Conservation (phyloP, 2,888 invertebrate species). For the Galerucella calmariensis region DNA sequence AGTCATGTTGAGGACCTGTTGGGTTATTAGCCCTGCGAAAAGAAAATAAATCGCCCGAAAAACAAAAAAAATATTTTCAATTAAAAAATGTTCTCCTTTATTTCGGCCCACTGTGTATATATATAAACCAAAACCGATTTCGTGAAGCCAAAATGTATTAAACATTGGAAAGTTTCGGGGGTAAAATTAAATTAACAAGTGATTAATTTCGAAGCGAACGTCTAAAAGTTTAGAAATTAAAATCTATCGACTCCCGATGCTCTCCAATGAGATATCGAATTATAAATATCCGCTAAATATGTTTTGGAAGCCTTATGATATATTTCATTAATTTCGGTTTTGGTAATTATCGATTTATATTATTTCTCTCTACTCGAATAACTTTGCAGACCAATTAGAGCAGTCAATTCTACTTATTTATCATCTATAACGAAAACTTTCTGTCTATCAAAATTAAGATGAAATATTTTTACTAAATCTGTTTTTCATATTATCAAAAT, state of each 20-base stretch:
- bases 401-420: conserved; percentile 30
- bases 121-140: conserved; percentile 35
- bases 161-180: conserved; percentile 43
- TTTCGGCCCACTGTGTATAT: no score
- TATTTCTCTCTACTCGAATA: conserved; percentile 6
- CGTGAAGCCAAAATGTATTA: conserved; percentile 44
- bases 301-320: conserved; percentile 49
- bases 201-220: conserved; percentile 46
- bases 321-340: conserved; percentile 48
- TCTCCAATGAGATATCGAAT: conserved; percentile 54
- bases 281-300: conserved; percentile 50
- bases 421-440: background rate
- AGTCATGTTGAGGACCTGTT: no score
- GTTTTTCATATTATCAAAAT: no score
- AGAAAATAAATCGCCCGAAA: no score
- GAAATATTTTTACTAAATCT: no score
- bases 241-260: conserved; percentile 55
- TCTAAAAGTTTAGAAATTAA: conserved; percentile 54
- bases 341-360: conserved; percentile 38
- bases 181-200: conserved; percentile 48
- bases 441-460: no score
- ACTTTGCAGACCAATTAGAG: conserved; percentile 26
- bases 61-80: no score
- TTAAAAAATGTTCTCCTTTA: no score
- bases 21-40: no score